Evolutionary conservation across 2,113 vertebrate genomes (phyloP).

Genomic region (Clarias gariepinus): DNA sequence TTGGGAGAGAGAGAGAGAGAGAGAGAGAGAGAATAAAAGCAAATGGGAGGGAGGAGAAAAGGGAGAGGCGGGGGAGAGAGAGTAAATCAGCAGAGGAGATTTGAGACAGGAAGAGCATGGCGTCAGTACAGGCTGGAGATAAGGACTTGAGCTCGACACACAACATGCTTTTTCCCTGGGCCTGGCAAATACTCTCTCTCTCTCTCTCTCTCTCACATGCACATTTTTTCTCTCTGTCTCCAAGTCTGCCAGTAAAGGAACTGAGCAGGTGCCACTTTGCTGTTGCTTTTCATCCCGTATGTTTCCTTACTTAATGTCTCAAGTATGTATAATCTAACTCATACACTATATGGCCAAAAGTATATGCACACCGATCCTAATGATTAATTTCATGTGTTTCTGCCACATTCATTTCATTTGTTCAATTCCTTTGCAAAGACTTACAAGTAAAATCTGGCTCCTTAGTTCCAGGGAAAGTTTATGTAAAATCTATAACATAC

Average conservation of each 20-base stretch:
- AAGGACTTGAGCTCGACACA: conserved; percentile 73
- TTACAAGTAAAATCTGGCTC: too few relatives aligned
- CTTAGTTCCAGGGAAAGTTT: neutral
- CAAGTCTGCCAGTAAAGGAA: neutral
- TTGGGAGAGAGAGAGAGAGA: conserved; percentile 20
- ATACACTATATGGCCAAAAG: neutral
- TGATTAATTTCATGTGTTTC: neutral
- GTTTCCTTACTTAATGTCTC: neutral
- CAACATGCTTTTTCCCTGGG: conserved; percentile 66
- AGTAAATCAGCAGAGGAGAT: conserved; percentile 78
- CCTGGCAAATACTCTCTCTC: conserved; percentile 47
- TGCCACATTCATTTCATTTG: neutral
- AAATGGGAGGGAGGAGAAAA: conserved; percentile 27
- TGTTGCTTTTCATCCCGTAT: conserved; percentile 34
- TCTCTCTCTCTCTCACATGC: neutral
- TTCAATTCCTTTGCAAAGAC: too few relatives aligned
- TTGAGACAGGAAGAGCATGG: conserved; percentile 86
- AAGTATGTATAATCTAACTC: neutral
- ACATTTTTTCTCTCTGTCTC: neutral
- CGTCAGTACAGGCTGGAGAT: conserved; percentile 78
- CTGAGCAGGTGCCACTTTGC: conserved; percentile 31
- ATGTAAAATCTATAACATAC: neutral
- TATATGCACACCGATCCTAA: neutral
- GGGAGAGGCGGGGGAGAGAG: conserved; percentile 64
- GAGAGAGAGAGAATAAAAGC: conserved; percentile 9